Conservation (phyloP, 2,113 vertebrate genomes). For the Riparia riparia region DNA sequence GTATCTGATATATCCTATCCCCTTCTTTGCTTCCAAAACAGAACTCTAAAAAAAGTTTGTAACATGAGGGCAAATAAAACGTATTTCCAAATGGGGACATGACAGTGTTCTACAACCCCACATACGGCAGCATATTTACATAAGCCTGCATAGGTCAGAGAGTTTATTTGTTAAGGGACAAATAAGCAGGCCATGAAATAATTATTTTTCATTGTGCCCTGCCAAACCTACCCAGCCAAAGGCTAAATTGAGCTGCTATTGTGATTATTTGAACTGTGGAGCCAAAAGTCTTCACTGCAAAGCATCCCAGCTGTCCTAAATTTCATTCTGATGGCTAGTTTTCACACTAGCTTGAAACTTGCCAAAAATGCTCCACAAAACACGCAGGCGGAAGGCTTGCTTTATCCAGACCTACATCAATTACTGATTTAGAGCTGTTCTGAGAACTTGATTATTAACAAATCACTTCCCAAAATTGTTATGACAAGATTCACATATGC, state of each 20-base stretch:
- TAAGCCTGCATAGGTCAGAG: conserved; percentile 77
- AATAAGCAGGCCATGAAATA: conserved; percentile 88
- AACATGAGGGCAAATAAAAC: conserved; percentile 57
- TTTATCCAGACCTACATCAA: conserved; percentile 77
- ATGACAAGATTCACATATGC: conserved; percentile 79
- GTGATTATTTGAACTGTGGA: conserved; percentile 83
- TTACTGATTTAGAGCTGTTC: conserved; percentile 78
- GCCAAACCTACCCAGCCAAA: conserved; percentile 85
- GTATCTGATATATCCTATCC: neutral
- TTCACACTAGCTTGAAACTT: conserved; percentile 79
- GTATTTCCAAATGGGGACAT: conserved; percentile 72
- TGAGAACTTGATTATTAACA: conserved; percentile 83
- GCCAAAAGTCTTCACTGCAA: conserved; percentile 83
- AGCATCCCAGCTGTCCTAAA: conserved; percentile 85
- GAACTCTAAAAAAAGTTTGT: conserved; percentile 48
- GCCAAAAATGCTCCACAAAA: conserved; percentile 77
- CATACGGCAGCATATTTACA: conserved; percentile 76
- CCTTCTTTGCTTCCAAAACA: conserved; percentile 35
- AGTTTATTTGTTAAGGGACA: conserved; percentile 82
- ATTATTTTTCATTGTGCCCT: conserved; percentile 87
- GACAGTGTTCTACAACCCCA: conserved; percentile 46
- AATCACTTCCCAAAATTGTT: conserved; percentile 79
- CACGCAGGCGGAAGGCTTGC: conserved; percentile 68
- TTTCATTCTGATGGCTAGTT: conserved; percentile 84
- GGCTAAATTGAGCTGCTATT: conserved; percentile 85